These are phyloP conservation scores for Gadus chalcogrammus DNA, from an alignment of 2,113 vertebrate genomes.

Conservation along the genomic window DNA sequence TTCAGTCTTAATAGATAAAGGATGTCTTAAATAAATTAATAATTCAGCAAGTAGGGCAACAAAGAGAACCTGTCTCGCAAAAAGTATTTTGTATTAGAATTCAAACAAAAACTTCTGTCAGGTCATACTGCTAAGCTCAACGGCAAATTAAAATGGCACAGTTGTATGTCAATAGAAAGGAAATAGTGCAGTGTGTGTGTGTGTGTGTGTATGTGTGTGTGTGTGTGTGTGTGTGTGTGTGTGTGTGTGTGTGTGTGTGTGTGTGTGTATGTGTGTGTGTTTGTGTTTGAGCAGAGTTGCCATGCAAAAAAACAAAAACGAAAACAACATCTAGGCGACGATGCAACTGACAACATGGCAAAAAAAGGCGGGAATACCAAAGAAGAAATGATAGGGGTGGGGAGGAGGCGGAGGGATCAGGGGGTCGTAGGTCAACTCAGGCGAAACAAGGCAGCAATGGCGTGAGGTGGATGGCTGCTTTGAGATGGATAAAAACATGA, in stretches of 20 bases:
- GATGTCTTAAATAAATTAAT: too few species aligned
- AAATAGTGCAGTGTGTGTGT: background rate
- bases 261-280: background rate
- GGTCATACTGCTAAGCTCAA: too few species aligned
- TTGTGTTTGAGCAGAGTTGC: slow-evolving; percentile 22
- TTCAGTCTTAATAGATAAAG: too few species aligned
- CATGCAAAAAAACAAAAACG: slow-evolving; percentile 11
- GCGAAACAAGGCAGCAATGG: slow-evolving; percentile 20
- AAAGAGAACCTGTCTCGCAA: too few species aligned
- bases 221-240: background rate
- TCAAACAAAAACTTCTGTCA: too few species aligned
- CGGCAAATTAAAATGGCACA: too few species aligned
- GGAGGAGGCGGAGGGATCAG: slow-evolving; percentile 18
- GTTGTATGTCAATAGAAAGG: too few species aligned
- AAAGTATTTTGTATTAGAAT: too few species aligned
- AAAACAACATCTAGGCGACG: background rate
- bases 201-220: background rate
- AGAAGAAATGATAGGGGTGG: slow-evolving; percentile 13
- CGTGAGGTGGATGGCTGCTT: slow-evolving; percentile 44
- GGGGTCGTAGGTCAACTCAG: background rate
- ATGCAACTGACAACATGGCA: slow-evolving; percentile 11
- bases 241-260: background rate
- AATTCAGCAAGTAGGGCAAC: too few species aligned
- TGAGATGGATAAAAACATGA: slow-evolving; percentile 36
- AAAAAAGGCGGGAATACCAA: slow-evolving; percentile 18